These are phyloP conservation scores for Tricholaema leucomelas DNA, from an alignment of 2,113 vertebrate genomes.

Conservation along the genomic window DNA sequence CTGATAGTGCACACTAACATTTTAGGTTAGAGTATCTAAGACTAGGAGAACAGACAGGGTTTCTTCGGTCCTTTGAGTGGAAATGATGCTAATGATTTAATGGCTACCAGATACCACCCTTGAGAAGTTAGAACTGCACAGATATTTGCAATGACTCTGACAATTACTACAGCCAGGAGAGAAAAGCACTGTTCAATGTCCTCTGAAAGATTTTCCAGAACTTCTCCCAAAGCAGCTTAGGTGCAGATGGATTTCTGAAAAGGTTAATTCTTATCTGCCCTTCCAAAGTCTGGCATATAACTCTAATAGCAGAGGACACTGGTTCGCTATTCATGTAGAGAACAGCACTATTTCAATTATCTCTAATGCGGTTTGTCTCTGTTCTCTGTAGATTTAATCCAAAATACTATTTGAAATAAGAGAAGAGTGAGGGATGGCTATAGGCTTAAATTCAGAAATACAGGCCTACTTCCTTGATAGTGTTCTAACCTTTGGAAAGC, in stretches of 20 bases:
- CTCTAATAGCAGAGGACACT: not conserved
- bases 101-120: not conserved
- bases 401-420: not conserved
- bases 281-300: not conserved
- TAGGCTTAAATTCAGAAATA: not conserved
- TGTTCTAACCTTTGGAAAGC: not conserved
- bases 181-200: not conserved
- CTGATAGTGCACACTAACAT: rapidly evolving
- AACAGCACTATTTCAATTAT: not conserved
- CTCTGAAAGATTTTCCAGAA: not conserved
- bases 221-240: not conserved
- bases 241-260: not conserved
- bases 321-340: not conserved
- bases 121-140: not conserved
- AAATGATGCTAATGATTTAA: not conserved
- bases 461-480: not conserved
- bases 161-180: not conserved
- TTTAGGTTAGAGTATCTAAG: not conserved
- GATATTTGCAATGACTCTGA: not conserved
- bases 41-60: not conserved
- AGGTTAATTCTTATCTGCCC: not conserved
- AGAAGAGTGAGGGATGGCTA: not conserved
- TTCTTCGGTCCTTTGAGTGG: not conserved
- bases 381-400: not conserved
- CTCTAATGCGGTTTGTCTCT: not conserved